phyloP scores from a whole-genome alignment of 2,113 vertebrate genomes.

The Nycticebus coucang region DNA sequence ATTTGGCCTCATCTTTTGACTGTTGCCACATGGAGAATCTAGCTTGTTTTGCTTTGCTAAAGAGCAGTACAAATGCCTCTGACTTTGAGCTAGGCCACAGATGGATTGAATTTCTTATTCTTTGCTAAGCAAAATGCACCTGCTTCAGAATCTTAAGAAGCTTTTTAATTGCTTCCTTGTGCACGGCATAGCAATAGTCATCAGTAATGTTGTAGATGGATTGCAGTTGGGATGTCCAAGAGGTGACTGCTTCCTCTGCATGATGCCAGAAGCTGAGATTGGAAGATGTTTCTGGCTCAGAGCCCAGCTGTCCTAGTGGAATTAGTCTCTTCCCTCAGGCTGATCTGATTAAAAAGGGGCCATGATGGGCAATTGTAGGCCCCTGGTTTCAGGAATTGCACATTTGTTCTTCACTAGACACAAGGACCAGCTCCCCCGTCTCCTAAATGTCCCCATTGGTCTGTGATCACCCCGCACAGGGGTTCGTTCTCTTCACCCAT shows the following conservation, averaged over 20 bases:
- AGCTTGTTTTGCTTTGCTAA: constrained; percentile 62
- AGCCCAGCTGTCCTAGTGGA: constrained; percentile 63
- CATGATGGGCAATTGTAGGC: not conserved
- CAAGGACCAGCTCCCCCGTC: not conserved
- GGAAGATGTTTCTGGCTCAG: constrained; percentile 62
- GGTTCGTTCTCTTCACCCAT: not conserved
- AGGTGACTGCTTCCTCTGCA: constrained; percentile 64
- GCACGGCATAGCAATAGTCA: constrained; percentile 63
- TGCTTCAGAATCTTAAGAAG: constrained; percentile 73
- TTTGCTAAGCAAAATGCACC: constrained; percentile 77
- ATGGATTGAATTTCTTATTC: constrained; percentile 70
- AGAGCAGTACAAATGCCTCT: constrained; percentile 62
- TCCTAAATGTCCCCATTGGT: not conserved
- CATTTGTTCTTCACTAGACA: not conserved
- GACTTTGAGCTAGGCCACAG: constrained; percentile 56
- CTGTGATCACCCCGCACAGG: not conserved
- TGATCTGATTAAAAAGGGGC: constrained; percentile 54
- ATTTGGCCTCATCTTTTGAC: not conserved
- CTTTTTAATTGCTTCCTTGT: constrained; percentile 78
- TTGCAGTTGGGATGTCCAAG: constrained; percentile 61
- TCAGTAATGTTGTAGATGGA: constrained; percentile 65
- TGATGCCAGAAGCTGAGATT: constrained; percentile 68
- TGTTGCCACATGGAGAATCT: constrained; percentile 25
- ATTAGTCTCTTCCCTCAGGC: constrained; percentile 60
- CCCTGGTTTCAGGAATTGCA: constrained; percentile 17